Conservation (phyloP, 92 coral and sea anemone genomes). For the Zoanthus sansibaricus region DNA sequence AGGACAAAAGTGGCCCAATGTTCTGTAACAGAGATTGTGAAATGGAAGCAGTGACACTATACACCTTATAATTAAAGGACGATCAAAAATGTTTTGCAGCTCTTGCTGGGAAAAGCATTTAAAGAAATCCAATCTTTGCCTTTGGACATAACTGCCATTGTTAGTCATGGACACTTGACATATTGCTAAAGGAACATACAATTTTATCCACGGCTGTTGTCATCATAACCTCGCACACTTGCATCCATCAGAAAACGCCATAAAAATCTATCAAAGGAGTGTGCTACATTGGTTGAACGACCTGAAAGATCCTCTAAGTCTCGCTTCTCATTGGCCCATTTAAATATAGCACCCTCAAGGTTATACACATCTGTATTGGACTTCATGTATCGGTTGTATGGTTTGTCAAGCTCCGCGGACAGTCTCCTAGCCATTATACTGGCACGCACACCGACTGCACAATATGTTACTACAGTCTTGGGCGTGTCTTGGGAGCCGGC, state of each 20-base stretch:
- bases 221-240: slow-evolving; percentile 13
- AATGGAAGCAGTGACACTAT: no score
- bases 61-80: no score
- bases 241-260: slow-evolving; percentile 20
- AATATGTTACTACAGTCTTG: slow-evolving; percentile 73
- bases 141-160: no score
- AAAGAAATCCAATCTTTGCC: no score
- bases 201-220: neutral
- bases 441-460: slow-evolving; percentile 89
- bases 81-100: no score
- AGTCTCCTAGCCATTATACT: slow-evolving; percentile 80
- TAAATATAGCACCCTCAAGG: slow-evolving; percentile 88
- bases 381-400: slow-evolving; percentile 59
- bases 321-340: slow-evolving; percentile 91
- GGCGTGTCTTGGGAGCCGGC: slow-evolving; percentile 58
- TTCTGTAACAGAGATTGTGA: no score
- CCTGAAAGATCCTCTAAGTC: slow-evolving; percentile 63
- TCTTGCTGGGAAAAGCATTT: no score
- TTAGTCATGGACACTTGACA: no score
- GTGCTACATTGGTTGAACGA: slow-evolving; percentile 16
- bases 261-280: slow-evolving; percentile 4
- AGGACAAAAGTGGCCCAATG: no score
- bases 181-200: neutral
- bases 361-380: slow-evolving; percentile 58
- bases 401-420: slow-evolving; percentile 69